These are phyloP conservation scores for Heloderma charlesbogerti DNA, from an alignment of 2,113 vertebrate species.

Conservation along the genomic window DNA sequence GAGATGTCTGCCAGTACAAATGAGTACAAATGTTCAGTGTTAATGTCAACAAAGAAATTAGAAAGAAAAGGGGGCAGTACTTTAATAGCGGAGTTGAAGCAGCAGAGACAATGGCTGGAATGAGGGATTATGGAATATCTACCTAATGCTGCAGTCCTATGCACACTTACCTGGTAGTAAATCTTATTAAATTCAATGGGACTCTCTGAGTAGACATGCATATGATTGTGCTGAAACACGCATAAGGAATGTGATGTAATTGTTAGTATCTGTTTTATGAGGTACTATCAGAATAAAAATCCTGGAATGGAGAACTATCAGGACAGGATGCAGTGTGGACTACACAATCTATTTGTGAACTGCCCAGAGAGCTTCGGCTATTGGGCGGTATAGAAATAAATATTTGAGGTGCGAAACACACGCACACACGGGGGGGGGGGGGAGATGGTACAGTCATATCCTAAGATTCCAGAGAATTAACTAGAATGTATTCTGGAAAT, in stretches of 20 bases:
- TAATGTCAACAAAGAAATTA: background rate
- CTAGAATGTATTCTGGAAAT: background rate
- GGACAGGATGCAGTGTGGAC: background rate
- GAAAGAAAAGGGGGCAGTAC: background rate
- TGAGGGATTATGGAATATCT: background rate
- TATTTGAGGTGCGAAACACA: background rate
- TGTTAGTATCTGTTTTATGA: background rate
- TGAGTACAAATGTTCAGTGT: background rate
- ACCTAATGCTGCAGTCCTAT: no score
- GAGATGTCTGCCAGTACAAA: background rate
- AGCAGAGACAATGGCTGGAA: background rate
- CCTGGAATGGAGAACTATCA: background rate
- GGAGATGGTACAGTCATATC: background rate
- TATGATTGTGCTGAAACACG: no score
- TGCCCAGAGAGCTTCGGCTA: no score
- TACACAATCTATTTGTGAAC: background rate
- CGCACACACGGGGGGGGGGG: background rate
- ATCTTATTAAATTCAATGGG: no score
- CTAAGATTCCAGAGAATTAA: background rate
- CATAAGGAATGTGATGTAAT: background rate
- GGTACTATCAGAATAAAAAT: background rate
- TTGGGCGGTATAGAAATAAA: no score
- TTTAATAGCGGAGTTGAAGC: background rate
- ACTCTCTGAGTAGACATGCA: no score
- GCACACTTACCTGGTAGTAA: no score